Percentiles rank a stretch among this genome's conserved stretches.
These are phyloP conservation scores for Halisarca cf. caerulea DNA, from an alignment of 37 sponge, comb jelly and placozoan genomes.

Conservation along the genomic window DNA sequence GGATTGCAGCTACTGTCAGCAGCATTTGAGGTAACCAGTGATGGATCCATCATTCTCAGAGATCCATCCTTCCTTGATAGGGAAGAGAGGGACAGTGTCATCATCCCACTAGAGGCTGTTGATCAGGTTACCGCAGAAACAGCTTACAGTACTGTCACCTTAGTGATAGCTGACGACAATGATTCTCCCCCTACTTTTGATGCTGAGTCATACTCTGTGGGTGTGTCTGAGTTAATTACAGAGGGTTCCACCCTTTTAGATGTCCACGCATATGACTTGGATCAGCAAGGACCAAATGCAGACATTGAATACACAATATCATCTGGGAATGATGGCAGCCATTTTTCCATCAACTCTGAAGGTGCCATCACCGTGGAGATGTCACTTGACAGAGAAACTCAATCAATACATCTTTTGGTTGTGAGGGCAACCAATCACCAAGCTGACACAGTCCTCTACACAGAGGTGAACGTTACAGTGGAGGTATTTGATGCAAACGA, in stretches of 20 bases:
- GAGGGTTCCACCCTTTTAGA: slow-evolving; percentile 38
- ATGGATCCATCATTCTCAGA: background rate
- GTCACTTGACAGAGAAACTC: slow-evolving; percentile 60
- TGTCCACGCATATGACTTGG: slow-evolving; percentile 66
- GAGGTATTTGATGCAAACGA: slow-evolving; percentile 65
- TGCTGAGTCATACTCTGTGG: slow-evolving; percentile 22
- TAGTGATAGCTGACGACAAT: slow-evolving; percentile 64
- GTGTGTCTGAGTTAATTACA: slow-evolving; percentile 47
- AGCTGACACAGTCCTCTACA: slow-evolving; percentile 12
- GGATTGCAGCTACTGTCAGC: background rate
- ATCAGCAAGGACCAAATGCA: slow-evolving; percentile 38
- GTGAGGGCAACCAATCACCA: slow-evolving; percentile 43
- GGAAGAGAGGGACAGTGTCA: background rate
- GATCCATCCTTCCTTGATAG: background rate
- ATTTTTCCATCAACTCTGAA: slow-evolving; percentile 37
- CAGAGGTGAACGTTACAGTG: slow-evolving; percentile 33
- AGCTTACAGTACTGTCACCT: slow-evolving; percentile 40
- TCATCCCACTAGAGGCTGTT: background rate
- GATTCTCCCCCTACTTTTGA: slow-evolving; percentile 66
- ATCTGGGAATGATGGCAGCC: slow-evolving; percentile 5
- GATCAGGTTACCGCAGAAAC: background rate
- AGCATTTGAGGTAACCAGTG: background rate
- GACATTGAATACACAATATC: slow-evolving; percentile 43
- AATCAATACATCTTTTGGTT: slow-evolving; percentile 8
- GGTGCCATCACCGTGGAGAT: slow-evolving; percentile 39